phyloP scores from a whole-genome alignment of 64 coral and sea anemone species.

The Porites lutea region DNA sequence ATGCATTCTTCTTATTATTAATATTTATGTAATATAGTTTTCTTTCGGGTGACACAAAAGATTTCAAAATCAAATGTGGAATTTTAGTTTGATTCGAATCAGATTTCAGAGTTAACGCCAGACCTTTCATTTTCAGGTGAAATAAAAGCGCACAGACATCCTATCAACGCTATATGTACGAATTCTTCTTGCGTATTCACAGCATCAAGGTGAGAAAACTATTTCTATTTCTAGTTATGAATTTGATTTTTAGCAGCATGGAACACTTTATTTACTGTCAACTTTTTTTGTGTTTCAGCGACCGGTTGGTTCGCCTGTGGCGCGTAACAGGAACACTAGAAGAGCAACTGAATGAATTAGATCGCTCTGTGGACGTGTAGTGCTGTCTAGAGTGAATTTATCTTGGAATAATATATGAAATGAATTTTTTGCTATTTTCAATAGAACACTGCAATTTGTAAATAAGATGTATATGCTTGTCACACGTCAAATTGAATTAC shows the following conservation, averaged over 20 bases:
- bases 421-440: slow-evolving; percentile 14
- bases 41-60: no score
- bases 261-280: background rate
- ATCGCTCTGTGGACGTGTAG: slow-evolving; percentile 49
- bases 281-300: slow-evolving; percentile 32
- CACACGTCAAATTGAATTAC: background rate
- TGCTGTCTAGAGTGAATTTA: background rate
- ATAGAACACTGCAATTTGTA: slow-evolving; percentile 24
- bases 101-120: background rate
- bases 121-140: slow-evolving; percentile 64
- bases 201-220: slow-evolving; percentile 80
- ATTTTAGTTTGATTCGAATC: background rate
- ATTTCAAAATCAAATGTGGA: no score
- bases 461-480: background rate
- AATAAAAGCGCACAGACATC: slow-evolving; percentile 94
- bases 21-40: no score
- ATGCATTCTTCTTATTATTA: no score
- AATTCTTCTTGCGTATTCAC: slow-evolving; percentile 97
- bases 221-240: background rate
- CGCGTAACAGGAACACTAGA: slow-evolving; percentile 74
- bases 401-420: background rate
- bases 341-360: slow-evolving; percentile 66
- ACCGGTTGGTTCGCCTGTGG: slow-evolving; percentile 85
- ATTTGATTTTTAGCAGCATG: no score
- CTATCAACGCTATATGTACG: slow-evolving; percentile 94